phyloP scores from a whole-genome alignment of 2,113 vertebrate genomes.

The Seriola dumerili region DNA sequence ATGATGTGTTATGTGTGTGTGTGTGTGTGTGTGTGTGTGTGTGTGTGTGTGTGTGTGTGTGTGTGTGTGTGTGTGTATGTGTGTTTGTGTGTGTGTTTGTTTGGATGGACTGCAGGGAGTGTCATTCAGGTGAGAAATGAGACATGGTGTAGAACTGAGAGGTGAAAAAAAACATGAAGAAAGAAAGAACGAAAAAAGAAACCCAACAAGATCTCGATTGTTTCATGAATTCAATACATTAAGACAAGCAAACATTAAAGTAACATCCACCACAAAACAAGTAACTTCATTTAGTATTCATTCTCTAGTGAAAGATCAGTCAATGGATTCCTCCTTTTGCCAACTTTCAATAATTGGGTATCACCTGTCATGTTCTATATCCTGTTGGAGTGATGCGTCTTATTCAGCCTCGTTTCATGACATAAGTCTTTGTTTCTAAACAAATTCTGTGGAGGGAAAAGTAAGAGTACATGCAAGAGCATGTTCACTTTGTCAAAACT shows the following conservation, averaged over 20 bases:
- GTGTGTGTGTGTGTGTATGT: conserved; percentile 32
- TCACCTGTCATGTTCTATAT: conserved; percentile 61
- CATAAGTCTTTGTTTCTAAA: conserved; percentile 42
- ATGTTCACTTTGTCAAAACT: conserved; percentile 40
- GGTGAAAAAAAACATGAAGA: conserved; percentile 31
- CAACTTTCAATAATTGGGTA: conserved; percentile 64
- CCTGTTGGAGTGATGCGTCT: conserved; percentile 34
- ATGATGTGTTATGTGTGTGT: conserved; percentile 5
- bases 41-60: conserved; percentile 22
- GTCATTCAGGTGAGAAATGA: conserved; percentile 73
- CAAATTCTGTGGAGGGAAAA: background rate
- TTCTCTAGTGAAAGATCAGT: conserved; percentile 27
- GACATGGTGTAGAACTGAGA: conserved; percentile 40
- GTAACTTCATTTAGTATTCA: conserved; percentile 43
- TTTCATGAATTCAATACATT: conserved; percentile 38
- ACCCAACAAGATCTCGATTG: conserved; percentile 36
- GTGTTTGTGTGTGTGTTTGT: conserved; percentile 31
- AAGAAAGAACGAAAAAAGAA: conserved; percentile 16
- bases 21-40: too few species aligned
- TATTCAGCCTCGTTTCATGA: conserved; percentile 40
- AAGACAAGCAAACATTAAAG: conserved; percentile 36
- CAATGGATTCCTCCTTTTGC: conserved; percentile 22
- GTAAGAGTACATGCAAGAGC: conserved; percentile 10
- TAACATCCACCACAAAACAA: conserved; percentile 35
- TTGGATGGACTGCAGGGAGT: conserved; percentile 60